A percentile compares a stretch with the other conserved stretches of the same genome.
Evolutionary conservation across 2,113 vertebrate species (phyloP).

Genomic region (Oncorhynchus nerka): DNA sequence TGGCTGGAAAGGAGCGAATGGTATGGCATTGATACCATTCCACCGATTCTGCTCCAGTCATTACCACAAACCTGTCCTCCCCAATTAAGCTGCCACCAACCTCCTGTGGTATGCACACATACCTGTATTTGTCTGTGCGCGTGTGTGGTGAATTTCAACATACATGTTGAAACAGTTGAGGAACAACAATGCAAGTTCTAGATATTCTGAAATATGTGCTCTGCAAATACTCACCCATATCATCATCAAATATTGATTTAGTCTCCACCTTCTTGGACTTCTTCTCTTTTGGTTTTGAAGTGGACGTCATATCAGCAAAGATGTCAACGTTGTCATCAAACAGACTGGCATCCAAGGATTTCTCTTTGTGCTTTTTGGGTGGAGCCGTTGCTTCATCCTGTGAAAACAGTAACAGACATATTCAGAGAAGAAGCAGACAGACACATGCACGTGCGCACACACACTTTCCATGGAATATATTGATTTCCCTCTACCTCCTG

Average conservation of each 20-base stretch:
- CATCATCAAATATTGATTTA: conserved; percentile 94
- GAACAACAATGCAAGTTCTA: background rate
- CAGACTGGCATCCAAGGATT: conserved; percentile 78
- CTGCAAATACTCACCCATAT: conserved; percentile 86
- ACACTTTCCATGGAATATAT: background rate
- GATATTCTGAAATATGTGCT: background rate
- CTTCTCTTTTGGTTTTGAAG: conserved; percentile 85
- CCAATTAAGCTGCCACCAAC: too few species aligned
- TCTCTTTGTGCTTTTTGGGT: conserved; percentile 78
- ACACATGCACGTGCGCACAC: background rate
- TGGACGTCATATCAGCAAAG: conserved; percentile 87
- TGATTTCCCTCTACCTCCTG: background rate
- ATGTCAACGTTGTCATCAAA: conserved; percentile 93
- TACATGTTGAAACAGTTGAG: background rate
- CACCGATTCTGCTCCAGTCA: too few species aligned
- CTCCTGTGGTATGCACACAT: too few species aligned
- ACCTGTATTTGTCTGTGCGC: background rate
- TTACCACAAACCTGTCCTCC: too few species aligned
- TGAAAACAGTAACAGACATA: background rate
- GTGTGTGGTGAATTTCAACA: too few species aligned
- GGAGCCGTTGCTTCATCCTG: conserved; percentile 86
- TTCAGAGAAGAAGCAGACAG: conserved; percentile 1
- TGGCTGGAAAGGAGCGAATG: too few species aligned
- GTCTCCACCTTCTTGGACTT: conserved; percentile 84
- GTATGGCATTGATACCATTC: too few species aligned